Evolutionary conservation across 2,888 invertebrate species (phyloP).

Genomic region (Drosophila borborema): DNA sequence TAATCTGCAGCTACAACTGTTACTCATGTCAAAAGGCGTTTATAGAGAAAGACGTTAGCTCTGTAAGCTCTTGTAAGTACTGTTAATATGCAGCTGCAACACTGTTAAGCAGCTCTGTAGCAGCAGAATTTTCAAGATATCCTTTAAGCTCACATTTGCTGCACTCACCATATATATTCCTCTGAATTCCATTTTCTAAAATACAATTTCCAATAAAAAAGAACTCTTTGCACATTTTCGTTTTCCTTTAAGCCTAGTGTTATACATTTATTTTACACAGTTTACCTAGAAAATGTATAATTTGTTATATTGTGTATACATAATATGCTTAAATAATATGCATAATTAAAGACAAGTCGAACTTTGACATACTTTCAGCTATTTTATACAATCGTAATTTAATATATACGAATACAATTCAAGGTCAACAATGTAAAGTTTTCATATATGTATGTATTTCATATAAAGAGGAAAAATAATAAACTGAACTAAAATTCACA

Average conservation of each 20-base stretch:
- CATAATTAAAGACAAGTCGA: conserved; percentile 44
- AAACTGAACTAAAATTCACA: conserved; percentile 44
- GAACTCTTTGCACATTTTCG: conserved; percentile 18
- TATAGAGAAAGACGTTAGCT: no score
- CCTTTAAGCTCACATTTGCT: neutral
- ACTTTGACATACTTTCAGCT: conserved; percentile 27
- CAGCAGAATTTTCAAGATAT: neutral
- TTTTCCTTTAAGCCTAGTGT: conserved; percentile 64
- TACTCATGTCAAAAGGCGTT: neutral
- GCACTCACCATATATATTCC: neutral
- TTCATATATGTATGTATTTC: neutral
- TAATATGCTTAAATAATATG: conserved; percentile 47
- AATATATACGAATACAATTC: conserved; percentile 10
- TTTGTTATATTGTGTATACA: conserved; percentile 27
- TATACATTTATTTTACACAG: conserved; percentile 68
- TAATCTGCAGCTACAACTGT: neutral
- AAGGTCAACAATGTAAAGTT: conserved; percentile 57
- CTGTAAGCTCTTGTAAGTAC: no score
- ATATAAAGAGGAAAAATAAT: conserved; percentile 5
- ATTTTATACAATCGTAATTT: conserved; percentile 27
- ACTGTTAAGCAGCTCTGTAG: neutral
- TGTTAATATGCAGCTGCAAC: neutral
- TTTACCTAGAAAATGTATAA: conserved; percentile 54
- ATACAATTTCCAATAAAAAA: neutral
- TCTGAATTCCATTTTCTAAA: neutral